Conservation (phyloP, 1,140 invertebrate species). For the Drosophila athabasca region DNA sequence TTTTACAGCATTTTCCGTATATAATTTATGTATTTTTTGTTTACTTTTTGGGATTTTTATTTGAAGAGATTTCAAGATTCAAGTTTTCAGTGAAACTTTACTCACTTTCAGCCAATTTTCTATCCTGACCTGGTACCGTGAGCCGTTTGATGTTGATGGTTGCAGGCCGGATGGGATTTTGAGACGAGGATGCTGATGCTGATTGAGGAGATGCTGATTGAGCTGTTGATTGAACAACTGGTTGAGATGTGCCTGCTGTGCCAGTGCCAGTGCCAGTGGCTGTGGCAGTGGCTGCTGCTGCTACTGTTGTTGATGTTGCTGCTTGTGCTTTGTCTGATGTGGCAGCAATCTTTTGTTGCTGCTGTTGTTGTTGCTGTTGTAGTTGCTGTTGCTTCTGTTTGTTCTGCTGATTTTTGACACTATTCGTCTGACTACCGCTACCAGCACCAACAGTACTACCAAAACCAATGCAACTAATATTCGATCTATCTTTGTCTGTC, state of each 20-base stretch:
- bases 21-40: slow-evolving; percentile 44
- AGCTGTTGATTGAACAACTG: slow-evolving; percentile 19
- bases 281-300: slow-evolving; percentile 26
- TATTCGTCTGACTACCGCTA: slow-evolving; percentile 69
- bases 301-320: slow-evolving; percentile 21
- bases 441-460: slow-evolving; percentile 71
- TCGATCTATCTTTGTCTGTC: slow-evolving; percentile 82
- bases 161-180: slow-evolving; percentile 61
- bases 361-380: slow-evolving; percentile 48
- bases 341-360: slow-evolving; percentile 33
- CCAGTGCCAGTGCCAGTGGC: background rate
- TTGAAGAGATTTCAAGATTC: slow-evolving; percentile 42
- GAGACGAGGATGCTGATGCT: slow-evolving; percentile 27
- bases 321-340: slow-evolving; percentile 25
- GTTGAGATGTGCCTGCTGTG: slow-evolving; percentile 29
- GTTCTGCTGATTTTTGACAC: slow-evolving; percentile 78
- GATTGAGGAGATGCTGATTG: slow-evolving; percentile 29
- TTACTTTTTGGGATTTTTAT: slow-evolving; percentile 39
- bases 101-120: slow-evolving; percentile 83
- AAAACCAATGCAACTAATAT: slow-evolving; percentile 73
- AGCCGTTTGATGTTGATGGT: slow-evolving; percentile 80
- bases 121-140: slow-evolving; percentile 82
- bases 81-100: slow-evolving; percentile 79
- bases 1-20: slow-evolving; percentile 76
- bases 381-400: slow-evolving; percentile 71